Evolutionary conservation across 1,140 invertebrate genomes (phyloP).

Genomic region (Harpegnathos saltator): DNA sequence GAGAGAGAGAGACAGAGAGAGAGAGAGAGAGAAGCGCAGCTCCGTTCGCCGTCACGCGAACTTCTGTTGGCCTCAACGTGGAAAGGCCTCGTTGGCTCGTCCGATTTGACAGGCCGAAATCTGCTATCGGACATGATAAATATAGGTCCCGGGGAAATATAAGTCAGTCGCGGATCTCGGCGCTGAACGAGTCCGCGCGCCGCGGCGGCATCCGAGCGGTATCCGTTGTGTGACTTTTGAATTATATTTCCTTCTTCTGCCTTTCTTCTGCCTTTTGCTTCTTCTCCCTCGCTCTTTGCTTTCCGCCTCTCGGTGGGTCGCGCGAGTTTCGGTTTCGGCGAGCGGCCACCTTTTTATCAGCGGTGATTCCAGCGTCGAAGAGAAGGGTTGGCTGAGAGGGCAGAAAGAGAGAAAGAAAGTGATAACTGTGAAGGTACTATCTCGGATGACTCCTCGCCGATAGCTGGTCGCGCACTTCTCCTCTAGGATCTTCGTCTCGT

Average conservation of each 20-base stretch:
- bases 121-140: conserved; percentile 61
- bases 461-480: not conserved
- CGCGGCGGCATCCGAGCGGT: not conserved
- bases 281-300: no score
- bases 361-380: not conserved
- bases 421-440: conserved; percentile 18
- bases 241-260: not conserved
- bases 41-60: conserved; percentile 63
- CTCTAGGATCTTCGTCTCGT: not conserved
- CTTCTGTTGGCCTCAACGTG: conserved; percentile 38
- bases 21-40: not conserved
- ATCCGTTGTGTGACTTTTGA: not conserved
- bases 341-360: conserved; percentile 16
- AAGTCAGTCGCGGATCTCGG: conserved; percentile 37
- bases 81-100: conserved; percentile 67
- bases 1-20: conserved; percentile 17
- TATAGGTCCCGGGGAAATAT: conserved; percentile 60
- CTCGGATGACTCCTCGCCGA: conserved; percentile 6
- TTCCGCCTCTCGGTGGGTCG: not conserved
- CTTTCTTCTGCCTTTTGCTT: no score
- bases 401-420: no score
- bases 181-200: conserved; percentile 13
- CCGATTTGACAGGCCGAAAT: conserved; percentile 75
- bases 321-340: not conserved
- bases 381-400: no score